phyloP scores from a whole-genome alignment of 2,113 vertebrate genomes.

The Balaeniceps rex region DNA sequence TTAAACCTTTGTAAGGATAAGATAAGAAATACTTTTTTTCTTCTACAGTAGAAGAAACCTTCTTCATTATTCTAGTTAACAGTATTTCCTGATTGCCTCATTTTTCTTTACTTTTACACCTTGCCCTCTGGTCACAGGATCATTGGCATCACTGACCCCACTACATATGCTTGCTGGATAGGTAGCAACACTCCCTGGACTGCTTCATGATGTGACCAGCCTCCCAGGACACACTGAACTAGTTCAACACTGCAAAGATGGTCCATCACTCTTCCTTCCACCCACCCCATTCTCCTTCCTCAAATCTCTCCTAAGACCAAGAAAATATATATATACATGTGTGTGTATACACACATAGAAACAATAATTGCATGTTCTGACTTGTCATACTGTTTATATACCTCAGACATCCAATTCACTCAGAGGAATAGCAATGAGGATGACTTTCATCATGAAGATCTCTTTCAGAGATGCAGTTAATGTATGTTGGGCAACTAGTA shows the following conservation, averaged over 20 bases:
- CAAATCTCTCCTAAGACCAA: not conserved
- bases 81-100: not conserved
- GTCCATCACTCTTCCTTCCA: not conserved
- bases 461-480: not conserved
- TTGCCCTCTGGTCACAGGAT: not conserved
- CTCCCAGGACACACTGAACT: not conserved
- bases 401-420: not conserved
- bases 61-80: not conserved
- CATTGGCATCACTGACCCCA: not conserved
- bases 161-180: not conserved
- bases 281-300: not conserved
- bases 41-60: not conserved
- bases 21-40: not conserved
- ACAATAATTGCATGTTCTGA: not conserved
- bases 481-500: not conserved
- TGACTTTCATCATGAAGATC: not conserved
- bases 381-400: not conserved
- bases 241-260: not conserved
- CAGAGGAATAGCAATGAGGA: not conserved
- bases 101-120: not conserved
- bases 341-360: not conserved
- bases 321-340: not conserved
- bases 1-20: not conserved
- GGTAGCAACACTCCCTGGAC: not conserved
- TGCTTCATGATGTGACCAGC: not conserved